phyloP scores from a whole-genome alignment of 2,888 invertebrate species.

The Caenorhabditis wallacei region DNA sequence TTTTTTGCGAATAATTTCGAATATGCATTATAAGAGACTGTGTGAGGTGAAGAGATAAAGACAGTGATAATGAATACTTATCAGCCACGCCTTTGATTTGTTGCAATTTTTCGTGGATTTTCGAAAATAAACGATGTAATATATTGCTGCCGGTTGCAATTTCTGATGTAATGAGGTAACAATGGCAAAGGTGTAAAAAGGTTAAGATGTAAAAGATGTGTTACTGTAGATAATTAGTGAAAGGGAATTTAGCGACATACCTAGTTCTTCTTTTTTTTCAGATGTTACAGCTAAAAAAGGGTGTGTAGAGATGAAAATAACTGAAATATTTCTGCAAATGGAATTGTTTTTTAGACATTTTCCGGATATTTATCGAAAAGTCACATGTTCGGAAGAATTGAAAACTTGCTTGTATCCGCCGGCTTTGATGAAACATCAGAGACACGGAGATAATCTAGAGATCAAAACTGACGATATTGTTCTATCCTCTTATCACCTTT shows the following conservation, averaged over 20 bases:
- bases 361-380: constrained; percentile 51
- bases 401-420: constrained; percentile 44
- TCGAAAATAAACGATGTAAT: constrained; percentile 15
- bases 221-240: constrained; percentile 19
- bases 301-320: neutral
- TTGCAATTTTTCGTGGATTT: constrained; percentile 40
- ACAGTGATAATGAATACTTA: constrained; percentile 16
- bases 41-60: constrained; percentile 13
- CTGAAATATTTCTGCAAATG: neutral
- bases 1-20: constrained; percentile 66
- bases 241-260: constrained; percentile 26
- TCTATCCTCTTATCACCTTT: constrained; percentile 30
- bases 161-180: constrained; percentile 41
- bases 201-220: constrained; percentile 23
- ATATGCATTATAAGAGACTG: constrained; percentile 33
- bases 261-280: neutral
- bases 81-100: constrained; percentile 21
- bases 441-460: constrained; percentile 52
- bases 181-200: constrained; percentile 30
- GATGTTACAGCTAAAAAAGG: neutral
- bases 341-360: constrained; percentile 21
- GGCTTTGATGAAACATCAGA: constrained; percentile 52
- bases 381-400: constrained; percentile 42
- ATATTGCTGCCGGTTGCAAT: neutral
- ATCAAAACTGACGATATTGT: constrained; percentile 30